Evolutionary conservation across 1,140 invertebrate species (phyloP), one percentile per base, ranked within the genome.

Genomic region (Goniozus legneri): DNA sequence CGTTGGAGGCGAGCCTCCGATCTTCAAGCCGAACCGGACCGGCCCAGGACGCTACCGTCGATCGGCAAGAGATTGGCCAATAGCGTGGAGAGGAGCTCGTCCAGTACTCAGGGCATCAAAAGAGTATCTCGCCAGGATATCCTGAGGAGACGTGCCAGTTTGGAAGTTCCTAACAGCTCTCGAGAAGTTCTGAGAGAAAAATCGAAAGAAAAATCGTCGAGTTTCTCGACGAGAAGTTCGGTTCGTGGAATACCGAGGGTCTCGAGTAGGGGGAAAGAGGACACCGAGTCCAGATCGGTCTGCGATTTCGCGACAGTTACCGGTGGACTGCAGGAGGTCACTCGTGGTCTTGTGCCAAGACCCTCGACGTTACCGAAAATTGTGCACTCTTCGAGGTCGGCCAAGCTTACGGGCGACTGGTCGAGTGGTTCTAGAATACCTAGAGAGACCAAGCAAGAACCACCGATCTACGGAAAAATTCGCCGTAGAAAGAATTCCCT

Each of bases 351-450:
- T 22, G 54, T 63, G 1, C 61, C 63, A 2, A 52, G 67, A 48
- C 60, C 72, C 4, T 72, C 71, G 13, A 75, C 73, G 8, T 44
- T 76, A 21, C 72, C 72, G 1, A 76, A 73, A 50, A 58, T 68
- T 3, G 7, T 58, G 2, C 55, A 65, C 21, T 12, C 56, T 2
- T 48, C 54, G 13, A 63, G 50, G 16, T 41, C 54, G 1, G n/a
- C 33, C 3, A 52, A 39, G 12, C 1, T 33, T 0, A 54, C 10
- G 22, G 24, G 50, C 20, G 46, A 56, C 12, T 59, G 62, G 2
- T 39, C 41, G 14, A 35, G 39, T 8, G 34, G 46, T 4, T 19
- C 42, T 4, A 60, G 54, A 19, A 20, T 43, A 12, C 47, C 54
- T 0, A 48, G 44, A 8, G 60, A 50, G 34, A 53, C 50, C n/a